Percentiles rank a stretch among this genome's conserved stretches.
Conservation (phyloP, 2,888 invertebrate genomes). For the Drosophila putrida region DNA sequence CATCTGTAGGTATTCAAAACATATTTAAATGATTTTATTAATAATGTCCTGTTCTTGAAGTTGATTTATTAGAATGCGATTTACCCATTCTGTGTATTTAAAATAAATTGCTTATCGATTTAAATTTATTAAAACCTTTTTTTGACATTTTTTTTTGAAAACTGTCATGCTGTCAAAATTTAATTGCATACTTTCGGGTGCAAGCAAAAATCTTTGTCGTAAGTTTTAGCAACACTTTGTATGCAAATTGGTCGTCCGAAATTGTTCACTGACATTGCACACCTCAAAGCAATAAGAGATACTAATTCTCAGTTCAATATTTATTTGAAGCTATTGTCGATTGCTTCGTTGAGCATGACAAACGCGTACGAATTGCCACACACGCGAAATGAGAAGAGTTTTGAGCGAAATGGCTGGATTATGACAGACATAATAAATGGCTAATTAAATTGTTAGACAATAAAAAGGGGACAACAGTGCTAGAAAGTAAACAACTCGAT, state of each 20-base stretch:
- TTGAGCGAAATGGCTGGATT: slow-evolving; percentile 54
- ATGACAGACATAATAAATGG: slow-evolving; percentile 63
- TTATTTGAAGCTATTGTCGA: slow-evolving; percentile 27
- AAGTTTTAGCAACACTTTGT: slow-evolving; percentile 30
- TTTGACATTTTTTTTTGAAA: too few species aligned
- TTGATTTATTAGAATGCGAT: too few species aligned
- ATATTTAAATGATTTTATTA: too few species aligned
- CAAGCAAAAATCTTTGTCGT: background rate
- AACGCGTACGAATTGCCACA: slow-evolving; percentile 44
- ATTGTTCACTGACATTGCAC: slow-evolving; percentile 53
- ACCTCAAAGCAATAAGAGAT: slow-evolving; percentile 30
- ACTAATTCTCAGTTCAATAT: slow-evolving; percentile 30
- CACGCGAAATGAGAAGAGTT: slow-evolving; percentile 33
- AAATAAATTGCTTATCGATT: too few species aligned
- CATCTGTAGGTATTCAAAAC: too few species aligned
- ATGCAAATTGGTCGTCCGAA: slow-evolving; percentile 47
- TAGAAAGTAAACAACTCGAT: slow-evolving; percentile 56
- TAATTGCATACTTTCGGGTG: slow-evolving; percentile 57
- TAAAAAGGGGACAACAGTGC: slow-evolving; percentile 7
- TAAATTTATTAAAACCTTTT: too few species aligned
- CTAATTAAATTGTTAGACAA: slow-evolving; percentile 52
- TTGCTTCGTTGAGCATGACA: slow-evolving; percentile 46
- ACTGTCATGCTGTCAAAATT: background rate
- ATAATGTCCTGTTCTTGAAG: too few species aligned
- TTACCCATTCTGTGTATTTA: too few species aligned